These are phyloP conservation scores for Holacanthella duospinosa DNA, from an alignment of 2,888 invertebrate genomes.

Conservation along the genomic window DNA sequence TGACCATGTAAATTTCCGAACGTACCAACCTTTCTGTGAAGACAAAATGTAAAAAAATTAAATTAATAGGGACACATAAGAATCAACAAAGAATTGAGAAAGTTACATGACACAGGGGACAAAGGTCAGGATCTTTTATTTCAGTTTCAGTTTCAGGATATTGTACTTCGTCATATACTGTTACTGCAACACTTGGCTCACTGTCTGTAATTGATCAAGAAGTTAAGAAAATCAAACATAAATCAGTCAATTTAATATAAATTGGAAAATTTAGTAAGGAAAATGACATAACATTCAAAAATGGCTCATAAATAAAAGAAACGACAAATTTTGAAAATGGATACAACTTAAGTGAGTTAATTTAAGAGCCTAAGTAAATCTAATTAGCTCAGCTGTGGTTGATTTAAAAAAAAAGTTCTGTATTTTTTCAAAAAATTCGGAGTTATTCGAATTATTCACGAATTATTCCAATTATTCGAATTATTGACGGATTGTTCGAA, in stretches of 20 bases:
- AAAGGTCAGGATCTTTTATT: background rate
- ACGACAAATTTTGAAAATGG: background rate
- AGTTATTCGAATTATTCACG: no score
- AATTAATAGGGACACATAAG: background rate
- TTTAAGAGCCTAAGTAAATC: no score
- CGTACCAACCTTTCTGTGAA: slow-evolving; percentile 1
- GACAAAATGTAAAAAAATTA: background rate
- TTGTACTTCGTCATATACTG: background rate
- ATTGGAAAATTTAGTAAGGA: background rate
- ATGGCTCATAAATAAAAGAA: background rate
- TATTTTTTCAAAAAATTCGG: no score
- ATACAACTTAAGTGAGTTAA: no score
- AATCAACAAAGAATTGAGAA: background rate
- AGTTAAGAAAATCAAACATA: no score
- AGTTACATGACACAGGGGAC: background rate
- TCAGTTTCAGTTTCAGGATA: background rate
- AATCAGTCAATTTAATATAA: no score
- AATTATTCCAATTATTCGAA: no score
- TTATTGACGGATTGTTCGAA: no score
- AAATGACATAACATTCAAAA: no score
- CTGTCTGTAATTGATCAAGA: no score
- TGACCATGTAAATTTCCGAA: slow-evolving; percentile 5
- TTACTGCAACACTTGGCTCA: background rate
- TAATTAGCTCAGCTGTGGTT: no score
- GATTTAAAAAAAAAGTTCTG: no score